Conservation (phyloP, 2,113 vertebrate genomes). For the Periophthalmodon schlosseri region DNA sequence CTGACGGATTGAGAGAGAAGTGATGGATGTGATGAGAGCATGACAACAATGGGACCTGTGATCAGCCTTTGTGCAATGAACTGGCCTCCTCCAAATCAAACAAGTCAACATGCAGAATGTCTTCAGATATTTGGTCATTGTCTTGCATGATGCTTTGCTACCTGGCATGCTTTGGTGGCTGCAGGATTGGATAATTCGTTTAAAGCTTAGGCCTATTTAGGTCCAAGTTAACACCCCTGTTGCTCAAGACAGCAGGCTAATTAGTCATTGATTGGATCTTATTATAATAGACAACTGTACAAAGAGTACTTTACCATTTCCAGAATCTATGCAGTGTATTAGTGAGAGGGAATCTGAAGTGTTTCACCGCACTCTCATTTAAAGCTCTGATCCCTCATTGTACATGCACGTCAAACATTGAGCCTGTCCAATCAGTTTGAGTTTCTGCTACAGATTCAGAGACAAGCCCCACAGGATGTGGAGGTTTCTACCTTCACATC, state of each 20-base stretch:
- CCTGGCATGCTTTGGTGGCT: slow-evolving; percentile 68
- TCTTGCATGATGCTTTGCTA: slow-evolving; percentile 62
- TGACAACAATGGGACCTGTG: slow-evolving; percentile 47
- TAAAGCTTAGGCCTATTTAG: slow-evolving; percentile 36
- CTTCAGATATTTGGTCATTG: slow-evolving; percentile 16
- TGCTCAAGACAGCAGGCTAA: slow-evolving; percentile 71
- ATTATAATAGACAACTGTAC: slow-evolving; percentile 22
- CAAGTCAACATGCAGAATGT: slow-evolving; percentile 74
- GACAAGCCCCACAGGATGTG: slow-evolving; percentile 24
- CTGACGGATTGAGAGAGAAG: slow-evolving; percentile 62
- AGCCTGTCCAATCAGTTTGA: slow-evolving; percentile 90
- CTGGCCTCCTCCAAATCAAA: slow-evolving; percentile 66
- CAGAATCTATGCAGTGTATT: slow-evolving; percentile 13
- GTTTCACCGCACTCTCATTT: slow-evolving; percentile 15
- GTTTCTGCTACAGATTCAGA: slow-evolving; percentile 92
- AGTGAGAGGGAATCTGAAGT: slow-evolving; percentile 26
- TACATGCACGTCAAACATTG: slow-evolving; percentile 94
- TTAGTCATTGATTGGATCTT: slow-evolving; percentile 34
- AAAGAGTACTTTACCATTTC: slow-evolving; percentile 29
- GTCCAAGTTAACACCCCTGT: slow-evolving; percentile 67
- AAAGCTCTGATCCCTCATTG: slow-evolving; percentile 54
- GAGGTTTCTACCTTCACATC: slow-evolving; percentile 8
- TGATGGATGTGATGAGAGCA: slow-evolving; percentile 66
- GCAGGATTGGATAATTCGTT: slow-evolving; percentile 43
- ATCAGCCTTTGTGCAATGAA: slow-evolving; percentile 79